phyloP scores from a whole-genome alignment of 2,888 invertebrate genomes.

The Dryobotodes eremita region DNA sequence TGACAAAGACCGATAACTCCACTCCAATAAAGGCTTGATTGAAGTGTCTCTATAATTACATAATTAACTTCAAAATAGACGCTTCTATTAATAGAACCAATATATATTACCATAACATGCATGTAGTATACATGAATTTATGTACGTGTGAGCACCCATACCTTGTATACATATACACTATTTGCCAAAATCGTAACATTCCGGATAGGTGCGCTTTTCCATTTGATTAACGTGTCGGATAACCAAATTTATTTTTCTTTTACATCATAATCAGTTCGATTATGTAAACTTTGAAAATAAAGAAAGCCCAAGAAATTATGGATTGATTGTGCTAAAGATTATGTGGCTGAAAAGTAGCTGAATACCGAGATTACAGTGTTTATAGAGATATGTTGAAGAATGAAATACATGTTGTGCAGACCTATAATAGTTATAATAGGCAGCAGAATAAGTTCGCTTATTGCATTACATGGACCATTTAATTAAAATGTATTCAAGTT shows the following conservation, averaged over 20 bases:
- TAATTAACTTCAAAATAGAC: slow-evolving; percentile 19
- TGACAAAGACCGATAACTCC: neutral
- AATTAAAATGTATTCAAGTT: too few species aligned
- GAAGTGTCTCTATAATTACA: neutral
- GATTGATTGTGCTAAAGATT: neutral
- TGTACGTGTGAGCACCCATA: slow-evolving; percentile 25
- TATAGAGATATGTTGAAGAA: neutral
- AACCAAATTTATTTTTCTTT: neutral
- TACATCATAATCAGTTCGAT: neutral
- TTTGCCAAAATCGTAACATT: slow-evolving; percentile 77
- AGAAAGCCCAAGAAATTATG: neutral
- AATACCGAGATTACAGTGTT: neutral
- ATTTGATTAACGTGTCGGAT: slow-evolving; percentile 64
- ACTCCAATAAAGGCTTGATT: neutral
- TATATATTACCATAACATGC: slow-evolving; percentile 26
- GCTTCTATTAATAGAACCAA: slow-evolving; percentile 43
- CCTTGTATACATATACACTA: slow-evolving; percentile 63
- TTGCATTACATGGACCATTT: too few species aligned
- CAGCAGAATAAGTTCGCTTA: too few species aligned
- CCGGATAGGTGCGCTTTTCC: slow-evolving; percentile 69
- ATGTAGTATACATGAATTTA: slow-evolving; percentile 12
- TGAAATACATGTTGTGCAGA: too few species aligned
- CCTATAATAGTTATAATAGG: too few species aligned
- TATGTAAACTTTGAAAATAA: neutral
- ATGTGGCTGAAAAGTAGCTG: neutral